phyloP scores from a whole-genome alignment of 2,113 vertebrate genomes.

The Trichomycterus rosablanca region DNA sequence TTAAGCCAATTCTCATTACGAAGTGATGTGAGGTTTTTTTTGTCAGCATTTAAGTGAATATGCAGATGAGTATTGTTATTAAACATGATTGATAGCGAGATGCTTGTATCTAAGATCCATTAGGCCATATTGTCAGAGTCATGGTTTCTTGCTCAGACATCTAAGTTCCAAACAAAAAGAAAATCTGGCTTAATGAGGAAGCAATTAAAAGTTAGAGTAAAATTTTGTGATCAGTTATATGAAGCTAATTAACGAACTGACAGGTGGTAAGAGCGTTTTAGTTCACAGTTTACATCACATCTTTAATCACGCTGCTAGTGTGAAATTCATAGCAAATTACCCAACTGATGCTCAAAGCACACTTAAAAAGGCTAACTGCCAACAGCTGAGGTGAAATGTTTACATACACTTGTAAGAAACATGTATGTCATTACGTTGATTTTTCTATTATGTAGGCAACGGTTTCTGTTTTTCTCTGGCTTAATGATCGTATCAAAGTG shows the following conservation, averaged over 20 bases:
- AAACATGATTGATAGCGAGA: not conserved
- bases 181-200: not conserved
- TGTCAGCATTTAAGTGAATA: not conserved
- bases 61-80: not conserved
- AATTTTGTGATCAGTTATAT: not conserved
- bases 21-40: not conserved
- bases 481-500: too few species aligned
- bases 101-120: not conserved
- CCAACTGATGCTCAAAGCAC: not conserved
- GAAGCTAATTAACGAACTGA: constrained; percentile 11
- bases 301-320: not conserved
- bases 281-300: constrained; percentile 11
- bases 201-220: not conserved
- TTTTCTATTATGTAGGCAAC: too few species aligned
- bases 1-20: not conserved
- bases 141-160: too few species aligned
- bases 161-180: too few species aligned
- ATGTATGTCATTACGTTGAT: too few species aligned
- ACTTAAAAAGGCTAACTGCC: not conserved
- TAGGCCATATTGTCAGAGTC: too few species aligned
- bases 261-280: constrained; percentile 10
- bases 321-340: constrained; percentile 18
- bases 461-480: too few species aligned
- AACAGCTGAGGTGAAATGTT: too few species aligned
- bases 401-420: too few species aligned